Evolutionary conservation across 2,113 vertebrate species (phyloP).

Genomic region (Neomonachus schauinslandi): DNA sequence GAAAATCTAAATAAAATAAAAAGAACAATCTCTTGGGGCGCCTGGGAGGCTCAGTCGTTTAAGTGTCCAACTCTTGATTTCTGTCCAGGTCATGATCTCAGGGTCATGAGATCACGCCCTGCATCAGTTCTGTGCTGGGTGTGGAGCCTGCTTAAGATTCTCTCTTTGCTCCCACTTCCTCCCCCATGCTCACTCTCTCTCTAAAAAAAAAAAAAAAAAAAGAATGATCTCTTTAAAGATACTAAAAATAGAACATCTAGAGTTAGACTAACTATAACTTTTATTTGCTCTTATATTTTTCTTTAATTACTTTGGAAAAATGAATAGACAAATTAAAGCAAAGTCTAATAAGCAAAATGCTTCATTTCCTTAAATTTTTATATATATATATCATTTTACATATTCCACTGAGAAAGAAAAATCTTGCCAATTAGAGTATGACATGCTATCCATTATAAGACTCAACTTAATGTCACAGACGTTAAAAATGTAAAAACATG

Average conservation of each 20-base stretch:
- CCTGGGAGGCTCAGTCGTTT: background rate
- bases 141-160: background rate
- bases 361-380: background rate
- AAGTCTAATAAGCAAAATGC: background rate
- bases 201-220: background rate
- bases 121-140: background rate
- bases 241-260: background rate
- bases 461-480: background rate
- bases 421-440: background rate
- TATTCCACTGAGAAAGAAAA: background rate
- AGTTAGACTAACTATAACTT: background rate
- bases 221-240: background rate
- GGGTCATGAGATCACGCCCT: background rate
- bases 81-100: background rate
- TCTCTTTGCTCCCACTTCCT: background rate
- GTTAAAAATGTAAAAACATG: background rate
- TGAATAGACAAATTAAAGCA: background rate
- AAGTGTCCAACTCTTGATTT: background rate
- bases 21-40: background rate
- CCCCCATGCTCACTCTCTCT: background rate
- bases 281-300: background rate
- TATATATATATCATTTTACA: background rate
- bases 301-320: background rate
- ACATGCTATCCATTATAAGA: background rate
- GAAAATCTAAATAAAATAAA: background rate